phyloP scores from a whole-genome alignment of 2,888 invertebrate genomes.

The Euclidia mi region DNA sequence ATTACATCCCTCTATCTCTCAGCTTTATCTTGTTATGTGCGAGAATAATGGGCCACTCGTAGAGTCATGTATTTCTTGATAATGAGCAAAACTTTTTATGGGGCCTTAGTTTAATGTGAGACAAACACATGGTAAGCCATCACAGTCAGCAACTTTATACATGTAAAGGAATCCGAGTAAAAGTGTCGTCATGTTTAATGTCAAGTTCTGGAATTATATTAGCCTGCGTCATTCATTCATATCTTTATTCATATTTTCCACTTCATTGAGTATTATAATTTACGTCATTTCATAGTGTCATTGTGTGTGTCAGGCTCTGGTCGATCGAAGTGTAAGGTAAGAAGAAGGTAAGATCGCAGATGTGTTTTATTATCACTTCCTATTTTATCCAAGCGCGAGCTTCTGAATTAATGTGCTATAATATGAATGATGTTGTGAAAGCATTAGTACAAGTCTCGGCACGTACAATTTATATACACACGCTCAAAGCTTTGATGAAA shows the following conservation, averaged over 20 bases:
- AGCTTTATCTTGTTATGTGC: slow-evolving; percentile 47
- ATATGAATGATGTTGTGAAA: slow-evolving; percentile 57
- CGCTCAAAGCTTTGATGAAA: slow-evolving; percentile 63
- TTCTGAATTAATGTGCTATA: slow-evolving; percentile 58
- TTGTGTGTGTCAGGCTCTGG: slow-evolving; percentile 23
- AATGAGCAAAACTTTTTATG: slow-evolving; percentile 41
- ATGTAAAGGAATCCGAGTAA: too few species aligned
- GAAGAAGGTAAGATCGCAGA: slow-evolving; percentile 64
- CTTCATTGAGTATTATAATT: slow-evolving; percentile 44
- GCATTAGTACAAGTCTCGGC: slow-evolving; percentile 41
- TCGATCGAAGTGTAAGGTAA: slow-evolving; percentile 31
- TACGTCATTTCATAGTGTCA: slow-evolving; percentile 37
- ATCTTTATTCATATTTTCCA: slow-evolving; percentile 28
- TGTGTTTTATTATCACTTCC: slow-evolving; percentile 76
- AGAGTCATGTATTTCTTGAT: slow-evolving; percentile 32
- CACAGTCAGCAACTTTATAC: background rate
- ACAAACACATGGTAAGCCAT: slow-evolving; percentile 23
- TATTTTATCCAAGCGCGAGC: slow-evolving; percentile 43
- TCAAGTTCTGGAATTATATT: too few species aligned
- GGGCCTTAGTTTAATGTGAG: slow-evolving; percentile 25
- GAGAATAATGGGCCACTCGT: slow-evolving; percentile 45
- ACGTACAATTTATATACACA: slow-evolving; percentile 48
- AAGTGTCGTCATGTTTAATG: too few species aligned
- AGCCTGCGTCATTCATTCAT: too few species aligned
- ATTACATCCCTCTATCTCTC: slow-evolving; percentile 53